Percentiles rank a stretch among this genome's conserved stretches.
phyloP scores from a whole-genome alignment of 2,888 invertebrate genomes.

The Synergus umbraculus region DNA sequence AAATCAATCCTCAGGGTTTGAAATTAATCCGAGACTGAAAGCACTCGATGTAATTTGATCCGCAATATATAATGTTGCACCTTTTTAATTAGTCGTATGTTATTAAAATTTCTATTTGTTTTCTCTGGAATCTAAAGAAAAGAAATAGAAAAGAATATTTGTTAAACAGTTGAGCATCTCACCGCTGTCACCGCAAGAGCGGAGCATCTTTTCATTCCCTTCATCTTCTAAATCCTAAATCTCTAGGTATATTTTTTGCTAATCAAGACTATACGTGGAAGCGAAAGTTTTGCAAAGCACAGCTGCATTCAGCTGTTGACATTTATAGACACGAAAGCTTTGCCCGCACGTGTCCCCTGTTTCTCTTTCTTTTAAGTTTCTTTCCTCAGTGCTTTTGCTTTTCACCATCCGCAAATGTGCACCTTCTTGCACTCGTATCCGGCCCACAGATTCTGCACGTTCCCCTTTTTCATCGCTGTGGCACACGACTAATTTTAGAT shows the following conservation, averaged over 20 bases:
- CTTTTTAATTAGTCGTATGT: background rate
- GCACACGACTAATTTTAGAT: slow-evolving; percentile 41
- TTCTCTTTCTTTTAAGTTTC: slow-evolving; percentile 43
- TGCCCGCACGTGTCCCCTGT: slow-evolving; percentile 41
- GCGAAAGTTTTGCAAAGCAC: slow-evolving; percentile 21
- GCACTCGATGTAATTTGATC: slow-evolving; percentile 13
- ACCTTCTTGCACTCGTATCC: slow-evolving; percentile 54
- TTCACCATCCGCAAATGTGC: slow-evolving; percentile 47
- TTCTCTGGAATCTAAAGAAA: background rate
- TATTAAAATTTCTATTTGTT: background rate
- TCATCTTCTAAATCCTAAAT: background rate
- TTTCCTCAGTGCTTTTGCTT: slow-evolving; percentile 10
- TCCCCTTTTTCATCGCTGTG: slow-evolving; percentile 37
- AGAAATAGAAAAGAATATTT: background rate
- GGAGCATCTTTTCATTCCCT: background rate
- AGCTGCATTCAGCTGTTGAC: slow-evolving; percentile 37
- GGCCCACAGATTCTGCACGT: slow-evolving; percentile 43
- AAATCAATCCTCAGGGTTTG: slow-evolving; percentile 8
- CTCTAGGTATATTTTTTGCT: background rate
- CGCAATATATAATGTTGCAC: background rate
- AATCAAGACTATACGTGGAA: background rate
- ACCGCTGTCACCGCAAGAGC: background rate
- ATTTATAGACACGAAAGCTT: slow-evolving; percentile 38
- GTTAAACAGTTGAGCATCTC: background rate
- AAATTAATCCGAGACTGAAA: slow-evolving; percentile 10